Evolutionary conservation across 23 tunicate species (phyloP).

Genomic region (Phallusia fumigata): DNA sequence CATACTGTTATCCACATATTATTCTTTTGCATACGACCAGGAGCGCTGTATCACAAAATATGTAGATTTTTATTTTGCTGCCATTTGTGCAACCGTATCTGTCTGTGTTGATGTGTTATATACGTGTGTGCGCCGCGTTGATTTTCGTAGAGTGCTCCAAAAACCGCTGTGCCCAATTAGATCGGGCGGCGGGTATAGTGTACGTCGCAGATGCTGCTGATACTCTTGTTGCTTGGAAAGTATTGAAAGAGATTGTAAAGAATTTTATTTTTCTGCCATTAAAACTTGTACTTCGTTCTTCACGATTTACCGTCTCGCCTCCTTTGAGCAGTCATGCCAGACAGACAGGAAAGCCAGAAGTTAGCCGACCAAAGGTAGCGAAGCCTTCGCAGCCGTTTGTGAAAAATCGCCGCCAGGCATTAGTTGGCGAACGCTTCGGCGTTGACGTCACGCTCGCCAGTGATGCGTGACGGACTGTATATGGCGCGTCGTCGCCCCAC

Average conservation of each 20-base stretch:
- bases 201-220: conserved; percentile 8
- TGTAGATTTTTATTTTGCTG: conserved; percentile 13
- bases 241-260: conserved; percentile 68
- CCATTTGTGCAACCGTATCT: not conserved
- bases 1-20: not conserved
- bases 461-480: conserved; percentile 6
- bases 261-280: conserved; percentile 74
- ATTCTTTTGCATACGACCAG: not conserved
- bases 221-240: conserved; percentile 9
- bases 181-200: not conserved
- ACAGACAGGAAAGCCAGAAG: no score
- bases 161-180: not conserved
- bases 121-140: not conserved
- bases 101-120: conserved; percentile 5
- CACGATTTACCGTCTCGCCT: not conserved
- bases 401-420: not conserved
- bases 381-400: not conserved
- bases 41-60: conserved; percentile 10
- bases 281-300: conserved; percentile 29
- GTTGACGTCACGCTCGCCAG: conserved; percentile 1
- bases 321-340: no score
- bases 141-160: not conserved
- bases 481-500: not conserved
- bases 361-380: no score
- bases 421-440: not conserved